These are phyloP conservation scores for Magallana gigas DNA, from an alignment of 1,140 invertebrate species.

Conservation along the genomic window DNA sequence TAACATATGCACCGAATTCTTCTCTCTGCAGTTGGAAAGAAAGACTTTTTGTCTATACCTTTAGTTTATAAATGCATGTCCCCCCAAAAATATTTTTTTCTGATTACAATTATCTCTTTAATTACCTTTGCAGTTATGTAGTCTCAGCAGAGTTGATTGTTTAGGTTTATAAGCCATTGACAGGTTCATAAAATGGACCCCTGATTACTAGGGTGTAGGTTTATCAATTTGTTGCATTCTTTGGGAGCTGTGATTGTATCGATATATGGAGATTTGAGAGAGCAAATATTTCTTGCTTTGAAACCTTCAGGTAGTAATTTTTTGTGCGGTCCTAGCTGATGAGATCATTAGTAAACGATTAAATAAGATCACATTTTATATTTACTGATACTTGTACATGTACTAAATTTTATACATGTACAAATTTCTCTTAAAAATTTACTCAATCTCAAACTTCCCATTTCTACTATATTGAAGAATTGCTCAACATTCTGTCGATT, in stretches of 20 bases:
- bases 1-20: slow-evolving; percentile 31
- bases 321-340: too few species aligned
- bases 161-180: background rate
- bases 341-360: too few species aligned
- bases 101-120: slow-evolving; percentile 10
- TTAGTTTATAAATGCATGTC: too few species aligned
- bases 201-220: background rate
- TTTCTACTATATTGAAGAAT: too few species aligned
- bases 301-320: background rate
- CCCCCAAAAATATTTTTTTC: background rate
- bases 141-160: background rate
- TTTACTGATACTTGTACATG: too few species aligned
- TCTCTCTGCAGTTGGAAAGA: background rate
- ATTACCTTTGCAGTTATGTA: background rate
- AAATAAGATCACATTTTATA: too few species aligned
- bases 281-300: background rate
- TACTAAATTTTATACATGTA: too few species aligned
- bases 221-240: background rate
- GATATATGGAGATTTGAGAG: background rate
- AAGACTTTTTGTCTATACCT: background rate
- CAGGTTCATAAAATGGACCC: background rate
- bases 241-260: background rate
- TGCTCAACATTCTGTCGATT: too few species aligned
- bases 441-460: too few species aligned
- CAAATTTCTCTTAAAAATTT: too few species aligned